These are phyloP conservation scores for Morphnarchus princeps DNA, from an alignment of 2,113 vertebrate genomes.

Conservation along the genomic window DNA sequence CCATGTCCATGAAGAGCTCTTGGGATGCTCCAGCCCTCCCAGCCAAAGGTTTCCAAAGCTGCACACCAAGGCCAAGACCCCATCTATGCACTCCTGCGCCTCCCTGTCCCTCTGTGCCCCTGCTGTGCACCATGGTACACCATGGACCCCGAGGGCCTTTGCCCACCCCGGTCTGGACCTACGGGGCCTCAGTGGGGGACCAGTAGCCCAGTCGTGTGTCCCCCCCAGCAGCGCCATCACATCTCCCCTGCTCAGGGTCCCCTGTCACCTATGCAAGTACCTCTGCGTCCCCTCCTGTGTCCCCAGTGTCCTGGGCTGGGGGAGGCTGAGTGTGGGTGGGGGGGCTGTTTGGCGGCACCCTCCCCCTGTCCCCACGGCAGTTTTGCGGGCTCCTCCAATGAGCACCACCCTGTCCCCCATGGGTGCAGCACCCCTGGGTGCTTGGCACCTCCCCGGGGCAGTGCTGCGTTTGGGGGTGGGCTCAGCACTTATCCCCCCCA, in stretches of 20 bases:
- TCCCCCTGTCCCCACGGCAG: not conserved
- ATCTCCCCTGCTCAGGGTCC: not conserved
- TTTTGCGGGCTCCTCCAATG: not conserved
- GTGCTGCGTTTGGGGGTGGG: not conserved
- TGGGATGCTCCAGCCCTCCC: not conserved
- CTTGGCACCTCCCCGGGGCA: not conserved
- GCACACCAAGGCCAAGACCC: not conserved
- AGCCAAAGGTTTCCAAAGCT: conserved; percentile 47
- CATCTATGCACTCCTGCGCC: not conserved
- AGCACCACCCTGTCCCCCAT: not conserved
- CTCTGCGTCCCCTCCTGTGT: not conserved
- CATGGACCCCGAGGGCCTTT: not conserved
- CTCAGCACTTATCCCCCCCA: not conserved
- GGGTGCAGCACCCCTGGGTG: not conserved
- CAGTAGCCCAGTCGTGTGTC: not conserved
- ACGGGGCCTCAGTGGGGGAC: fast-evolving
- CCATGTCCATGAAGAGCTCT: not conserved
- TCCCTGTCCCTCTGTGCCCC: not conserved
- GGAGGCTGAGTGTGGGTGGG: not conserved
- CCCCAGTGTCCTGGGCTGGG: not conserved
- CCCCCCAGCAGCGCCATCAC: fast-evolving
- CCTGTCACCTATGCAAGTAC: conserved; percentile 34
- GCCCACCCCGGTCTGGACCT: not conserved
- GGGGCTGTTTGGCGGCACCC: not conserved
- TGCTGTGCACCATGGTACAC: not conserved